phyloP scores from a whole-genome alignment of 2,113 vertebrate genomes.

The Engystomops pustulosus region DNA sequence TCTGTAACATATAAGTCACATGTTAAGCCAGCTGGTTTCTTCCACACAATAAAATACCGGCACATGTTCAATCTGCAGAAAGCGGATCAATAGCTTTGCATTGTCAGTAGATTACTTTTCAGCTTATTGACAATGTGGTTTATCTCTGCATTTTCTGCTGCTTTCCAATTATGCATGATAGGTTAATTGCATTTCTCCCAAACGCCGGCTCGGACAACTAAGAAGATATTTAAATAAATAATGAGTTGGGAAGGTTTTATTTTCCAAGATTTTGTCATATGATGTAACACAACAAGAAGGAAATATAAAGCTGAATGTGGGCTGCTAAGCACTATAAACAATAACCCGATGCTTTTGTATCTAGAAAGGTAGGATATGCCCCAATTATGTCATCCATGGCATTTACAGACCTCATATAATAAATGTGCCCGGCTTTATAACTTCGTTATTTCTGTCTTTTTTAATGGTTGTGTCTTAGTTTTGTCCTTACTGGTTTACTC shows the following conservation, averaged over 20 bases:
- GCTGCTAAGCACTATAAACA: not conserved
- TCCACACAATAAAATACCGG: conserved; percentile 27
- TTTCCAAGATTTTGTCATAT: conserved; percentile 28
- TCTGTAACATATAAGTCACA: not conserved
- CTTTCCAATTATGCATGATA: conserved; percentile 53
- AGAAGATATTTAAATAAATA: conserved; percentile 52
- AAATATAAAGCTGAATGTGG: not conserved
- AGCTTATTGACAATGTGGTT: conserved; percentile 49
- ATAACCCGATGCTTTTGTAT: not conserved
- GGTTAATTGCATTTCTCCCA: conserved; percentile 46
- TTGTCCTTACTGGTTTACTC: not conserved
- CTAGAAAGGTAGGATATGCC: not conserved
- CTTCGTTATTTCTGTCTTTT: no score
- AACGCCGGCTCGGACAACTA: conserved; percentile 42
- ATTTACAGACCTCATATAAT: not conserved
- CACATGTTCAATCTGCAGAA: conserved; percentile 28
- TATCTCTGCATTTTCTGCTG: conserved; percentile 52
- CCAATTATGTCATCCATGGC: conserved; percentile 3
- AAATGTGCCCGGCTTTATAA: not conserved
- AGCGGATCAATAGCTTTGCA: conserved; percentile 44
- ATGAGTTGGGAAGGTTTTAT: conserved; percentile 31
- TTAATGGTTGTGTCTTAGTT: no score
- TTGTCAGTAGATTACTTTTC: conserved; percentile 55
- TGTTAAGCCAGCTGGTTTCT: conserved; percentile 2
- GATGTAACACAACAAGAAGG: conserved; percentile 1